Evolutionary conservation across 1,140 invertebrate species (phyloP).

Genomic region (Bradysia coprophila): DNA sequence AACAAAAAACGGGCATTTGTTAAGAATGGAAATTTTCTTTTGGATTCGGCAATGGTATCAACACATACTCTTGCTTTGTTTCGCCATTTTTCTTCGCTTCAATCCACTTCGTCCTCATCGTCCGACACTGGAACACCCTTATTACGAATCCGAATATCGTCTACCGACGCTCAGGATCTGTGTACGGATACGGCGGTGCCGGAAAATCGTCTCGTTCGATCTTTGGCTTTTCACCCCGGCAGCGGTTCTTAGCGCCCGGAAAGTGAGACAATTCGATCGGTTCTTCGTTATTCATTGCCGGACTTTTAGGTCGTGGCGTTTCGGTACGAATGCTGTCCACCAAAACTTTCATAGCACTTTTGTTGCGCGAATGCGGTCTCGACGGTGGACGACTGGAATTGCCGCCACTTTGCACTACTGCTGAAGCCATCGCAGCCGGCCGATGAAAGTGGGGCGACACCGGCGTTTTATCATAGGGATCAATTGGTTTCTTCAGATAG

Average conservation of each 20-base stretch:
- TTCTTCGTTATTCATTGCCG: slow-evolving; percentile 93
- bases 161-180: slow-evolving; percentile 84
- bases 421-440: slow-evolving; percentile 39
- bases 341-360: slow-evolving; percentile 66
- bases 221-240: slow-evolving; percentile 71
- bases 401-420: slow-evolving; percentile 26
- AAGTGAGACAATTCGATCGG: slow-evolving; percentile 94
- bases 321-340: slow-evolving; percentile 70
- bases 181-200: slow-evolving; percentile 96
- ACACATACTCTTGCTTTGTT: slow-evolving; percentile 21
- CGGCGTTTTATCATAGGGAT: slow-evolving; percentile 80
- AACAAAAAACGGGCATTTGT: slow-evolving; percentile 20
- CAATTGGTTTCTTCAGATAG: slow-evolving; percentile 76
- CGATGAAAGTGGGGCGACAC: slow-evolving; percentile 89
- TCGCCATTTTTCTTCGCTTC: slow-evolving; percentile 27
- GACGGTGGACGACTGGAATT: slow-evolving; percentile 21
- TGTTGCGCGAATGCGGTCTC: slow-evolving; percentile 24
- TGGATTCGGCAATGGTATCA: too few relatives aligned
- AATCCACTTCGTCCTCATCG: slow-evolving; percentile 62
- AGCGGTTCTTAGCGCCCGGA: slow-evolving; percentile 85
- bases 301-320: slow-evolving; percentile 75
- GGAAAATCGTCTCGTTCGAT: slow-evolving; percentile 99
- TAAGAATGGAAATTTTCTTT: not conserved
- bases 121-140: slow-evolving; percentile 71
- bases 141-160: slow-evolving; percentile 78